Evolutionary conservation across 1,140 invertebrate species (phyloP), one percentile per base, ranked within the genome.

Genomic region (Lasaia peninsularis): DNA sequence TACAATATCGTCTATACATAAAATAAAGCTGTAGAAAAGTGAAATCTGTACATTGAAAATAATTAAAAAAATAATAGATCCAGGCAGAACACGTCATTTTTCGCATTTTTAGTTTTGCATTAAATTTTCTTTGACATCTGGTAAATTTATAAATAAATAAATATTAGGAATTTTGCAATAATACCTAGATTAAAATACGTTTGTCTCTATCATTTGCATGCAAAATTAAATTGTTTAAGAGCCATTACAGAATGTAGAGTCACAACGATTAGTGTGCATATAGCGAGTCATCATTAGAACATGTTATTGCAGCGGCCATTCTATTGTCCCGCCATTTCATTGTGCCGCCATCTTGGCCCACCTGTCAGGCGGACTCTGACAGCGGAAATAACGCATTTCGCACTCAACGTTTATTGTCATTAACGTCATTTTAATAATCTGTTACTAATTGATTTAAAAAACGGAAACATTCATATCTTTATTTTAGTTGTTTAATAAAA

Each of bases 261-360:
- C 64, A 62, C 54, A 53, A 31, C 56, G 60, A 62, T 69, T 70
- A 67, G 68, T 70, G 68, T 56, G 52, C 59, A 62, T 48, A 55
- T 35, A 55, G 65, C 65, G 66, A 52, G 52, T 59, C 62, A 60
- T 60, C 60, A 61, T 49, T 57, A 56, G 62, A 51, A 57, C 57
- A 63, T 67, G 58, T 66, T 66, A 52, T 52, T 56, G 54, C 40
- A 32, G 50, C 64, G 32, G 59, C 53, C 59, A 56, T 56, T 35
- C 56, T 56, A 54, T 37, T 60, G 58, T 65, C 62, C 52, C 52
- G 52, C 35, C 35, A 44, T 55, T 55, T 44, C 35, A 52, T 33
- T 31, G 24, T 31, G 37, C 34, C 31, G 31, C 51, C 51, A 52
- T 52, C 33, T 33, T 52, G 51, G 14, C 33, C 33, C 14, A 61